Conservation (phyloP, 2,888 invertebrate genomes). For the Anaspis maculata region DNA sequence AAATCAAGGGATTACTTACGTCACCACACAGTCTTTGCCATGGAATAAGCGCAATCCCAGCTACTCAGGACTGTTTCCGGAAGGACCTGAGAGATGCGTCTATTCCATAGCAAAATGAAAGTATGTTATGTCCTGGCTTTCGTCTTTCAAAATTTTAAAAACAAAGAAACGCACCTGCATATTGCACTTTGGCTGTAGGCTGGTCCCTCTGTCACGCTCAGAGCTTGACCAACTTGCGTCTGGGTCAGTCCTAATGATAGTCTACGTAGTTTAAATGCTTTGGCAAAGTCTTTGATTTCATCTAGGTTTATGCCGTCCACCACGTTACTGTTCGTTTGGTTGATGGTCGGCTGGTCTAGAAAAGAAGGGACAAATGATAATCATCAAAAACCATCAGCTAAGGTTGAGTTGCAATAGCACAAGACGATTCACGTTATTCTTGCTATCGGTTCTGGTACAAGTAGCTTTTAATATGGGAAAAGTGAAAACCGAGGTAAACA, state of each 20-base stretch:
- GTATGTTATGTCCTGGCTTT: constrained; percentile 21
- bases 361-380: too few species aligned
- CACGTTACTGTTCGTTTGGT: constrained; percentile 87
- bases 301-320: constrained; percentile 96
- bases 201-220: constrained; percentile 93
- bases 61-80: too few species aligned
- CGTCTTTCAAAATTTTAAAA: too few species aligned
- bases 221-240: constrained; percentile 94
- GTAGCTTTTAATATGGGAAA: too few species aligned
- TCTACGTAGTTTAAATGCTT: constrained; percentile 90
- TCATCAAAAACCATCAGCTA: too few species aligned
- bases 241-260: constrained; percentile 91
- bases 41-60: constrained; percentile 13
- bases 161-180: constrained; percentile 92
- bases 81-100: too few species aligned
- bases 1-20: constrained; percentile 42
- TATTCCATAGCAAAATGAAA: constrained; percentile 6
- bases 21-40: constrained; percentile 15
- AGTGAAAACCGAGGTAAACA: too few species aligned
- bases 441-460: too few species aligned
- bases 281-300: constrained; percentile 97
- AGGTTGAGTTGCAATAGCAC: too few species aligned
- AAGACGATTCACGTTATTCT: too few species aligned
- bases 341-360: constrained; percentile 85
- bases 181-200: constrained; percentile 99